Evolutionary conservation across 2,797 vertebrate species (phyloP).

Genomic region (Kryptolebias ocellatus): DNA sequence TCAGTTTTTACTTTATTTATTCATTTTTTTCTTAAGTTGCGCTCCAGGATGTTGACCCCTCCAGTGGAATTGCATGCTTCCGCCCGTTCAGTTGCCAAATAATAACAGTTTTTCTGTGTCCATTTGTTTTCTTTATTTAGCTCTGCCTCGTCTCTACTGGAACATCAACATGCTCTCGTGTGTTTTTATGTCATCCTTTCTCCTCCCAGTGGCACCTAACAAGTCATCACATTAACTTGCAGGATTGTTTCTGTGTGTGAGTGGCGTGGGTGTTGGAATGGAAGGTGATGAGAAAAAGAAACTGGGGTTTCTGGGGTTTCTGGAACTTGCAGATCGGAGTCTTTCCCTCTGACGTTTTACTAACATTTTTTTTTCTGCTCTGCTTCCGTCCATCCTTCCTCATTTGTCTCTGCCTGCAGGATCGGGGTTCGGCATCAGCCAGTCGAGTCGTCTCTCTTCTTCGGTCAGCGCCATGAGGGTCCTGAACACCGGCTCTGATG

Average conservation of each 20-base stretch:
- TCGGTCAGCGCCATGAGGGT: slow-evolving; percentile 97
- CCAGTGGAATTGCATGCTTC: slow-evolving; percentile 79
- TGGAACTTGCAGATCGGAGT: not conserved
- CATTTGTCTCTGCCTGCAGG: slow-evolving; percentile 69
- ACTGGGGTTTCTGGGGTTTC: slow-evolving; percentile 12
- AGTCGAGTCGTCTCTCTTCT: slow-evolving; percentile 91
- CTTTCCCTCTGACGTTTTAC: not conserved
- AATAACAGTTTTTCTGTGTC: slow-evolving; percentile 39
- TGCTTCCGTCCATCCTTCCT: slow-evolving; percentile 14
- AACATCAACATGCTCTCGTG: slow-evolving; percentile 35
- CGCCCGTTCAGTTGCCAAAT: slow-evolving; percentile 60
- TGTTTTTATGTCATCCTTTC: slow-evolving; percentile 53
- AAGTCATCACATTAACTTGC: slow-evolving; percentile 61
- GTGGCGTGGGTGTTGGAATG: slow-evolving; percentile 20
- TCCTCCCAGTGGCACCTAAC: slow-evolving; percentile 60
- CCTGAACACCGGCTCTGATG: slow-evolving; percentile 94
- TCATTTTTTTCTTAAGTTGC: slow-evolving; percentile 28
- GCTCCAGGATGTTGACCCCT: slow-evolving; percentile 56
- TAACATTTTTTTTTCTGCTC: slow-evolving; percentile 8
- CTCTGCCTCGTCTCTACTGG: slow-evolving; percentile 35
- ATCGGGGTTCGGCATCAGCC: slow-evolving; percentile 90
- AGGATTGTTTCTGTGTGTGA: slow-evolving; percentile 38
- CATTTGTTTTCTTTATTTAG: slow-evolving; percentile 55
- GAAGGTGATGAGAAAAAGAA: slow-evolving; percentile 18
- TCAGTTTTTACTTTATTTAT: slow-evolving; percentile 16